phyloP scores from a whole-genome alignment of 1,140 invertebrate genomes.

The Heliconius congener region DNA sequence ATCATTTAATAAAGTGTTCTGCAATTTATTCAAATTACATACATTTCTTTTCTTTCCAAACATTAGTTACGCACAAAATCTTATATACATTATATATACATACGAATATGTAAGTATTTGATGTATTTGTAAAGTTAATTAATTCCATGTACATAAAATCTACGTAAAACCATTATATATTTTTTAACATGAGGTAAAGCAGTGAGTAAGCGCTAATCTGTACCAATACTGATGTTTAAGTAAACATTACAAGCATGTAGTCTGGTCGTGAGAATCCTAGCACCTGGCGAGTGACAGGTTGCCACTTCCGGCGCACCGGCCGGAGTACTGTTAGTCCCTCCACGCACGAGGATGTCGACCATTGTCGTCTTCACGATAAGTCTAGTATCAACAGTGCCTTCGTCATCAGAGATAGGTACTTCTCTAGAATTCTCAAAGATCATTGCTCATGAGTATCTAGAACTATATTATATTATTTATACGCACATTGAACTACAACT shows the following conservation, averaged over 20 bases:
- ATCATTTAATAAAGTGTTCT: not conserved
- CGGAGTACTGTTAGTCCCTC: conserved; percentile 25
- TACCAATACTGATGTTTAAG: conserved; percentile 8
- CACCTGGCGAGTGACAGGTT: conserved; percentile 21
- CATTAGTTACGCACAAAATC: not conserved
- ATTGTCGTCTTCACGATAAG: conserved; percentile 21
- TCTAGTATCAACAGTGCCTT: conserved; percentile 9
- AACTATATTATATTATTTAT: too few relatives aligned
- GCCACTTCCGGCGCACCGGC: conserved; percentile 17
- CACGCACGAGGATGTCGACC: conserved; percentile 22
- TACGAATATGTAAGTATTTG: too few relatives aligned
- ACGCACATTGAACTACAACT: too few relatives aligned
- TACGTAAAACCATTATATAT: too few relatives aligned
- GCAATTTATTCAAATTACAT: not conserved
- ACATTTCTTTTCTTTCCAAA: not conserved
- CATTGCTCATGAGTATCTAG: too few relatives aligned
- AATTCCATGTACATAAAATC: too few relatives aligned
- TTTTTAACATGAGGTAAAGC: not conserved
- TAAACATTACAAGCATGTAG: conserved; percentile 18
- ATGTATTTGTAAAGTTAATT: too few relatives aligned
- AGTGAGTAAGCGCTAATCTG: not conserved
- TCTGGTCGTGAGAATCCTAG: conserved; percentile 36
- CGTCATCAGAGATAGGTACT: too few relatives aligned
- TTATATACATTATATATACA: not conserved
- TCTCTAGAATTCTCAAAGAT: too few relatives aligned